phyloP scores from a whole-genome alignment of 2,797 vertebrate genomes.

The Acrossocheilus fasciatus region DNA sequence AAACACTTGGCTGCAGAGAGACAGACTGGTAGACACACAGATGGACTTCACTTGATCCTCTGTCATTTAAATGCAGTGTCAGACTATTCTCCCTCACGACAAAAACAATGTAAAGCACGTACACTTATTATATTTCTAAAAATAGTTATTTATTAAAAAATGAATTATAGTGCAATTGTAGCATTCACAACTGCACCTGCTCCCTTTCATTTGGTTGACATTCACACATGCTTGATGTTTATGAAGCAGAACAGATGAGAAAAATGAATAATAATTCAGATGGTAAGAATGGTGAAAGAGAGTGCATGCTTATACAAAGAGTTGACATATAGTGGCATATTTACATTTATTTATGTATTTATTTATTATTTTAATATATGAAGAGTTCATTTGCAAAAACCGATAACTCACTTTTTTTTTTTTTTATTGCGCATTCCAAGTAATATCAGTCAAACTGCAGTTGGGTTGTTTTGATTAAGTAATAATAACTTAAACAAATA shows the following conservation, averaged over 20 bases:
- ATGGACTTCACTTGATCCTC: conserved; percentile 15
- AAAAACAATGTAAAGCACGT: conserved; percentile 8
- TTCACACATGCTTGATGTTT: neutral
- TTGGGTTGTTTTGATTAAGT: too few species aligned
- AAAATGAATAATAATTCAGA: neutral
- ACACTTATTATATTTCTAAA: neutral
- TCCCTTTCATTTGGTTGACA: neutral
- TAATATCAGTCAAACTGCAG: too few species aligned
- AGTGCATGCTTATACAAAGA: neutral
- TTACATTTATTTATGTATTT: neutral
- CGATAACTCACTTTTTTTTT: too few species aligned
- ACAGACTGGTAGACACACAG: conserved; percentile 31
- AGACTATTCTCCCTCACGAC: conserved; percentile 6
- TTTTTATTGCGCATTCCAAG: too few species aligned
- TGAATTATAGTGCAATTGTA: neutral
- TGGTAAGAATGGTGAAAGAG: neutral
- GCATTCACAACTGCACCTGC: neutral
- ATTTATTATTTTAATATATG: too few species aligned
- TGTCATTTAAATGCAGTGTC: conserved; percentile 18
- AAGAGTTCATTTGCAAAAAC: too few species aligned
- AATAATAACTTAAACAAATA: too few species aligned
- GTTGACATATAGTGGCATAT: neutral
- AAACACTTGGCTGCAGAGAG: neutral
- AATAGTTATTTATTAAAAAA: neutral
- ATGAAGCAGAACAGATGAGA: conserved; percentile 13